Evolutionary conservation across 2,888 invertebrate species (phyloP), one percentile per base, ranked within the genome.

Genomic region (Zaprionus bogoriensis): DNA sequence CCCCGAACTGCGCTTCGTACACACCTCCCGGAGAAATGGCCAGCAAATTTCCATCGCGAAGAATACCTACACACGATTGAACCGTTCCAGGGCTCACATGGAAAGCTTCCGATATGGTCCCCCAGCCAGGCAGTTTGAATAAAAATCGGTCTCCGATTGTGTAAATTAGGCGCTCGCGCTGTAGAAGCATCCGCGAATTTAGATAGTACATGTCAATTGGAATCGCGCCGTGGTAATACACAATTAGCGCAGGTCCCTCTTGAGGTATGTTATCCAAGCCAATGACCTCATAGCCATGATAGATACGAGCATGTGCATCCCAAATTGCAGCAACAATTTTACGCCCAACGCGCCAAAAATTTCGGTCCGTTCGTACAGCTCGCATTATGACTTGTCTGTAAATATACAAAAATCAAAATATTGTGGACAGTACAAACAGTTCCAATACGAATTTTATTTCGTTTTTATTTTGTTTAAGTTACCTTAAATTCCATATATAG

Each of bases 161-260:
- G 89, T 97, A 96, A 25, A 97, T 91, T 67, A 95, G 87, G 88
- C 95, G 92, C 87, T 96, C 95, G 81, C 94, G 95, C 78, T 94
- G 93, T 55, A 99, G 92, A 77, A 96, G 92, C 89, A 96, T 93
- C 87, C 96, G 94, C 0, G 98, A 94, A 72, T 95, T 94, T 87
- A 99, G 94, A 92, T 99, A 99, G 92, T 99, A 99, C 92, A 98
- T 94, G 91, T 99, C 99, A 52, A 99, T 94, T 1, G 99, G 99
- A 81, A 99, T 94, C 23, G 98, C 97, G 39, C 99, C 99, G 91
- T 99, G 99, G 91, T 99, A 99, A 91, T 97, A 99, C 55, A 99
- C 95, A 77, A 99, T 93, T 19, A 99, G 92, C 62, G 96, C 98
- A 57, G 98, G 94, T 0, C 96, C 96, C 54, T 93, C 92, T 7